A percentile compares a stretch with the other conserved stretches of the same genome.
These are phyloP conservation scores for Lucilia sericata DNA, from an alignment of 1,140 invertebrate genomes.

Conservation along the genomic window DNA sequence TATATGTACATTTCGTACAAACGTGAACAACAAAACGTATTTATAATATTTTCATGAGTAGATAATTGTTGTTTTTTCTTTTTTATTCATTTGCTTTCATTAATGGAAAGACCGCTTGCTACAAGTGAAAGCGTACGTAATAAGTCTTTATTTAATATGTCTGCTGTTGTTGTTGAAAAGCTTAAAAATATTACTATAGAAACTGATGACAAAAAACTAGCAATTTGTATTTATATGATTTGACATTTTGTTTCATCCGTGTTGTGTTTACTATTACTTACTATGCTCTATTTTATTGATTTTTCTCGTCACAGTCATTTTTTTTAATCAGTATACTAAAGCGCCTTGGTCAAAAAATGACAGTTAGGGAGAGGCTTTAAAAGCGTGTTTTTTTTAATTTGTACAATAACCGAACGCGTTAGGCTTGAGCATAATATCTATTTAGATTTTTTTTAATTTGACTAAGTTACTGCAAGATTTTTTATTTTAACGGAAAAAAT, in stretches of 20 bases:
- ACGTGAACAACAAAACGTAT: too few species aligned
- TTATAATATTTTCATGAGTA: too few species aligned
- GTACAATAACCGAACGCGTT: too few species aligned
- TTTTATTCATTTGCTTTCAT: not conserved
- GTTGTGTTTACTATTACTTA: not conserved
- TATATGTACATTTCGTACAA: too few species aligned
- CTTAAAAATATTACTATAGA: not conserved
- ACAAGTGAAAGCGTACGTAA: conserved; percentile 38
- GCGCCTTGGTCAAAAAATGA: too few species aligned
- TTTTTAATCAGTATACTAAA: not conserved
- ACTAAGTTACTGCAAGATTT: too few species aligned
- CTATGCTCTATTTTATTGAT: not conserved
- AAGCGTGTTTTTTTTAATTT: too few species aligned
- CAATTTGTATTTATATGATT: conserved; percentile 14
- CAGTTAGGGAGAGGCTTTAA: too few species aligned
- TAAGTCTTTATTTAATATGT: conserved; percentile 19
- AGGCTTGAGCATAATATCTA: too few species aligned
- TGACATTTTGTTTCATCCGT: conserved; percentile 8
- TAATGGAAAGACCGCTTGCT: not conserved
- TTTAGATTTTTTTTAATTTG: too few species aligned
- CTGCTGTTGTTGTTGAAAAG: not conserved
- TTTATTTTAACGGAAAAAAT: too few species aligned
- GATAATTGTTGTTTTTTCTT: not conserved
- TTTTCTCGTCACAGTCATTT: not conserved
- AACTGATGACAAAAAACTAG: too few species aligned